Evolutionary conservation across 2,113 vertebrate species (phyloP).

Genomic region (Lipotes vexillifer): DNA sequence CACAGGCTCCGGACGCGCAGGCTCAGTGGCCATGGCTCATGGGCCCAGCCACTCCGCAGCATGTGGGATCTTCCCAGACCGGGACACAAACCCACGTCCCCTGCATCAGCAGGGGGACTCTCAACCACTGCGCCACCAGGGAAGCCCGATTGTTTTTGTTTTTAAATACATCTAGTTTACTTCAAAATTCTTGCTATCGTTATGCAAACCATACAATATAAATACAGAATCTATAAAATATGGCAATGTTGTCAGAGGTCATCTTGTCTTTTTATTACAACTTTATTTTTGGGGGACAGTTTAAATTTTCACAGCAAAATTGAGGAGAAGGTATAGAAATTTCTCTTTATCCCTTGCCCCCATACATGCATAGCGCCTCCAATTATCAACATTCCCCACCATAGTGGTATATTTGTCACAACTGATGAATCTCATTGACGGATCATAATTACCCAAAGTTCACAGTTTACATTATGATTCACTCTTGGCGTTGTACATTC

Average conservation of each 20-base stretch:
- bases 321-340: background rate
- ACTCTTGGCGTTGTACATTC: background rate
- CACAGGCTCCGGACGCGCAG: too few relatives aligned
- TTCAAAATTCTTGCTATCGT: background rate
- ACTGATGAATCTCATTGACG: background rate
- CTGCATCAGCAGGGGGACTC: too few relatives aligned
- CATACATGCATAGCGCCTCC: background rate
- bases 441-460: background rate
- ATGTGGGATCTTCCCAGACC: too few relatives aligned
- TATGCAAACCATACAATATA: background rate
- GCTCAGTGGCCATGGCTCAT: too few relatives aligned
- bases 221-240: background rate
- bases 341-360: background rate
- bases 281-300: background rate
- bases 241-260: background rate
- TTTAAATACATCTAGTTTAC: background rate
- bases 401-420: background rate
- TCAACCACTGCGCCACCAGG: too few relatives aligned
- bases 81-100: too few relatives aligned
- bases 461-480: background rate
- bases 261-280: background rate
- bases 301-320: background rate
- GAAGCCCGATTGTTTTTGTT: background rate
- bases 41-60: too few relatives aligned
- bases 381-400: background rate